Base-by-base conservation (phyloP, 2,888 invertebrate genomes). In the Argynnis bischoffii region DNA sequence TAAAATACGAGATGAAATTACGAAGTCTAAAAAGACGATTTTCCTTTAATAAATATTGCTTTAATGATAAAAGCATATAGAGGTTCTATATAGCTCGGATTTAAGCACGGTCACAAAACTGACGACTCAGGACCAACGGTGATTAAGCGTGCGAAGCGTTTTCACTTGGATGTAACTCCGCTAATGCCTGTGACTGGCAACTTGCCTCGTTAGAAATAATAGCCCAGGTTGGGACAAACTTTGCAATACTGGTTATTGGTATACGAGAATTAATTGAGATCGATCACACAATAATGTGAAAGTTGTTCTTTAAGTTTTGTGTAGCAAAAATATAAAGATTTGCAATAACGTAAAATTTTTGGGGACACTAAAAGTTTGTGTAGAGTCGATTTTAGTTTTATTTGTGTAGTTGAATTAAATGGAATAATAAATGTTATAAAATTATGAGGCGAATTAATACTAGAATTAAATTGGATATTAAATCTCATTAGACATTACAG, bases 61-160 rank as follows among this genome's bases (percentile, higher is more conserved):
- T 51, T 15, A 51, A 51, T 51, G 50, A 2, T 41, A 47, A 46
- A 31, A 31, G 55, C 18, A 59, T 55, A 18, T 48, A 46, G 55
- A 54, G 35, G 55, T 59, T 47, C n/a, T 51, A 46, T 18, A 47
- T 11, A 18, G 21, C 15, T 16, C 18, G 18, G 48, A 51, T 48
- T 41, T 14, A 41, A 60, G 47, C 51, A 21, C 51, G 35, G 18
- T 41, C 51, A 35, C 66, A 64, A 67, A 71, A 59, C 63, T 66
- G 72, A 69, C 69, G 70, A 69, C 66, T 70, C 70, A 70, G 70
- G 66, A 48, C 50, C 71, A 64, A 21, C 55, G 69, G 79, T 85
- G 81, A 85, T 87, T 87, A 87, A 86, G 87, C 86, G 72, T 69
- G 77, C 84, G 81, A 75, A 77, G 87, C 87, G 77, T 70, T 83